A percentile compares a stretch with the other conserved stretches of the same genome.
Conservation (phyloP, 2,888 invertebrate genomes). For the Zonitis immaculata region DNA sequence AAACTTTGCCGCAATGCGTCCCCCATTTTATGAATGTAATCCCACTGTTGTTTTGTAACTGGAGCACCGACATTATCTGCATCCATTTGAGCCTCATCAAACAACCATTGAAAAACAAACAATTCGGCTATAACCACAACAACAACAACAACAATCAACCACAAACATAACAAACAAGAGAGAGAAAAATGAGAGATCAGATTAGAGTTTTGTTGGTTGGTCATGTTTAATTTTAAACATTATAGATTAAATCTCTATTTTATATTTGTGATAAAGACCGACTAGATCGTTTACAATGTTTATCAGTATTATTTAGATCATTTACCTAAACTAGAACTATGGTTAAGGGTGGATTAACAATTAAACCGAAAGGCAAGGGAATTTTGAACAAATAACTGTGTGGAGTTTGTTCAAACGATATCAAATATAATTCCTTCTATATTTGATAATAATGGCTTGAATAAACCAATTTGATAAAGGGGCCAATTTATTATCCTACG, state of each 20-base stretch:
- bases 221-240: background rate
- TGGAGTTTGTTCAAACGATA: background rate
- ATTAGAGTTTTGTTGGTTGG: background rate
- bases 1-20: conserved; percentile 77
- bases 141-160: too few relatives aligned
- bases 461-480: background rate
- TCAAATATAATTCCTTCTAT: too few relatives aligned
- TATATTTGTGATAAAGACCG: background rate
- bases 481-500: background rate
- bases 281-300: background rate
- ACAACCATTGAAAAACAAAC: conserved; percentile 92
- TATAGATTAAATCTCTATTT: background rate
- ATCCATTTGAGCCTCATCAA: conserved; percentile 91
- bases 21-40: conserved; percentile 87
- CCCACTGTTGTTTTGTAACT: conserved; percentile 86
- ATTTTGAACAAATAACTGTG: background rate
- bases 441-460: too few relatives aligned
- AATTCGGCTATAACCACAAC: conserved; percentile 63
- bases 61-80: conserved; percentile 89
- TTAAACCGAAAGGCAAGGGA: background rate
- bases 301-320: background rate
- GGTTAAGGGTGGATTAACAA: background rate
- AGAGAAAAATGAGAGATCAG: background rate
- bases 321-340: too few relatives aligned
- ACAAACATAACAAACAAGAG: too few relatives aligned